Percentiles rank a stretch among this genome's conserved stretches.
Conservation (phyloP, 2,888 invertebrate genomes). For the Limenitis camilla region DNA sequence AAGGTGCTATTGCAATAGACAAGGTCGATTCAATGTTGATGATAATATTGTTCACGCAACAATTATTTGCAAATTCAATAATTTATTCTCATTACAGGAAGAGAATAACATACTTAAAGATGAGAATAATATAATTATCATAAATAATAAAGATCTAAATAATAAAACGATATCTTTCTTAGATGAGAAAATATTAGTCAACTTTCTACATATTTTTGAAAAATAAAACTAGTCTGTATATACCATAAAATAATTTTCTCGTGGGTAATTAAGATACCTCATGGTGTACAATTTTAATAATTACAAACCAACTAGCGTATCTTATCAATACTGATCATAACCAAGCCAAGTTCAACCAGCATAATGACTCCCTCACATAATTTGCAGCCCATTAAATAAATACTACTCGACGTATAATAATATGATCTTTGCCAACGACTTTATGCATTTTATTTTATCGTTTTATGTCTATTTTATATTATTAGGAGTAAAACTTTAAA, state of each 20-base stretch:
- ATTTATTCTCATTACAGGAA: slow-evolving; percentile 11
- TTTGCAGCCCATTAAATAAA: slow-evolving; percentile 56
- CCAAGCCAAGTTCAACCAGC: slow-evolving; percentile 56
- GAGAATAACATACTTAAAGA: not conserved
- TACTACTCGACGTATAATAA: slow-evolving; percentile 32
- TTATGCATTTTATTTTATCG: no score
- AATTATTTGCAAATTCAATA: slow-evolving; percentile 20
- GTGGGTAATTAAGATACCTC: slow-evolving; percentile 9
- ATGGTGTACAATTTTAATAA: slow-evolving; percentile 11
- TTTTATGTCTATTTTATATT: no score
- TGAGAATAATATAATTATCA: not conserved
- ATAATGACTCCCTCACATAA: slow-evolving; percentile 54
- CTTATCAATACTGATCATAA: slow-evolving; percentile 31
- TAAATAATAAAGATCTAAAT: not conserved
- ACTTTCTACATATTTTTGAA: not conserved
- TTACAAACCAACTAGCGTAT: slow-evolving; percentile 11
- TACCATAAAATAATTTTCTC: not conserved
- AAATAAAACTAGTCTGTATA: slow-evolving; percentile 2
- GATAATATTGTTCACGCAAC: slow-evolving; percentile 25
- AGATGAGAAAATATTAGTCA: not conserved
- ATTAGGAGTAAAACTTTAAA: no score
- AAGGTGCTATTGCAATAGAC: slow-evolving; percentile 29
- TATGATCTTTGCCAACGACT: not conserved
- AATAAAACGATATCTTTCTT: not conserved
- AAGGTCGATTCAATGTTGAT: slow-evolving; percentile 24